Conservation (phyloP, 2,797 vertebrate species). For the Chelidonichthys spinosus region DNA sequence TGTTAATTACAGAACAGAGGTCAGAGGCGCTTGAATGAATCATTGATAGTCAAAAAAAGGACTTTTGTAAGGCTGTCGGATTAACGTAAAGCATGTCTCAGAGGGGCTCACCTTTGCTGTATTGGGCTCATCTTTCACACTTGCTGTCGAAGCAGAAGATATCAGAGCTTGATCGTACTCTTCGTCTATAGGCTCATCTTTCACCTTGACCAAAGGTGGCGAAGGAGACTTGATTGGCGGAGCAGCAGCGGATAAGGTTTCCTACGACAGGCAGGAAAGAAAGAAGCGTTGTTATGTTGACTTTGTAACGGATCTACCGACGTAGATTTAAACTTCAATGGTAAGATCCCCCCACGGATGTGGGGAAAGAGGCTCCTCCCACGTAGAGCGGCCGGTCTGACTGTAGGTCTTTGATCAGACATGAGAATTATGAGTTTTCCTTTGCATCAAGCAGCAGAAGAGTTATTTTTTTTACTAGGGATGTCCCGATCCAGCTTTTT, state of each 20-base stretch:
- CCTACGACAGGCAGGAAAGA: constrained; percentile 8
- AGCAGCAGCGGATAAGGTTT: background rate
- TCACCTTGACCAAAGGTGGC: constrained; percentile 90
- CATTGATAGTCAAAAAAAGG: too few relatives aligned
- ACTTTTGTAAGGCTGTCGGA: background rate
- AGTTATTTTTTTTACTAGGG: too few relatives aligned
- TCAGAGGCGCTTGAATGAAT: background rate
- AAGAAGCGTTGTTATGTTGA: background rate
- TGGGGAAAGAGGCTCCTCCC: too few relatives aligned
- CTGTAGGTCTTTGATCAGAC: too few relatives aligned
- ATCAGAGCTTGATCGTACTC: constrained; percentile 93
- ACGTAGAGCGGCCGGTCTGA: too few relatives aligned
- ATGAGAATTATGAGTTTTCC: too few relatives aligned
- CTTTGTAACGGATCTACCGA: background rate
- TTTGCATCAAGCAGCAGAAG: too few relatives aligned
- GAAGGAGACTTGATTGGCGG: constrained; percentile 79
- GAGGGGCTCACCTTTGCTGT: constrained; percentile 82
- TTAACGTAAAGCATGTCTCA: background rate
- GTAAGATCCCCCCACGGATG: background rate
- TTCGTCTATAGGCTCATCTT: constrained; percentile 97
- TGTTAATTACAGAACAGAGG: constrained; percentile 50
- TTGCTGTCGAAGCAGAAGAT: constrained; percentile 76
- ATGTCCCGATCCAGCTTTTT: too few relatives aligned
- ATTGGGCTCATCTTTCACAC: constrained; percentile 94
- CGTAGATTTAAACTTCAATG: background rate